Evolutionary conservation across 2,888 invertebrate genomes (phyloP).

Genomic region (Masnerella sp.): DNA sequence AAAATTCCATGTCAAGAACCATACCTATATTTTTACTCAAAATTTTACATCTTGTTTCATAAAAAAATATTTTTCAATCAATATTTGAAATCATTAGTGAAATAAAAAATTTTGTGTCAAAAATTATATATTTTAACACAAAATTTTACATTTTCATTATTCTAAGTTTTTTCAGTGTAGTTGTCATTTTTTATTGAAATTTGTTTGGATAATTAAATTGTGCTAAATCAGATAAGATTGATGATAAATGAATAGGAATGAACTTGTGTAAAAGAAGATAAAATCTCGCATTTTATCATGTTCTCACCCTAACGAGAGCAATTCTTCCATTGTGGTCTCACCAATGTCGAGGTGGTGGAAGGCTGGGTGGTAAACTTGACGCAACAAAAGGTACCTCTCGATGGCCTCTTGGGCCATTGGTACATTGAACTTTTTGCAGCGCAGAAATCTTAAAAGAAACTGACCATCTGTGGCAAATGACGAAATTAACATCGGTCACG

Average conservation of each 20-base stretch:
- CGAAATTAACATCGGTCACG: conserved; percentile 24
- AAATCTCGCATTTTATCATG: not conserved
- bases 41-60: too few species aligned
- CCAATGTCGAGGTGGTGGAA: conserved; percentile 86
- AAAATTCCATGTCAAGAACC: too few species aligned
- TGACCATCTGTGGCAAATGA: conserved; percentile 80
- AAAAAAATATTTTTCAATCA: not conserved
- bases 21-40: too few species aligned
- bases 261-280: too few species aligned
- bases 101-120: too few species aligned
- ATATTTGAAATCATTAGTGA: not conserved
- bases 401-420: conserved; percentile 88
- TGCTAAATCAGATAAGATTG: too few species aligned
- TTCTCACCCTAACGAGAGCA: conserved; percentile 84
- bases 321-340: conserved; percentile 84
- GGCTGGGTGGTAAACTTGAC: conserved; percentile 87
- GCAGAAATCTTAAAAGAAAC: conserved; percentile 86
- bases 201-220: too few species aligned
- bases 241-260: too few species aligned
- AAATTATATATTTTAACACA: too few species aligned
- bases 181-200: too few species aligned
- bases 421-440: conserved; percentile 89
- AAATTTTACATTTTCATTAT: too few species aligned
- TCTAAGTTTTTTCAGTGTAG: too few species aligned
- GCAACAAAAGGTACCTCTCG: conserved; percentile 86